Evolutionary conservation across 2,797 vertebrate species (phyloP).

Genomic region (Choloepus didactylus): DNA sequence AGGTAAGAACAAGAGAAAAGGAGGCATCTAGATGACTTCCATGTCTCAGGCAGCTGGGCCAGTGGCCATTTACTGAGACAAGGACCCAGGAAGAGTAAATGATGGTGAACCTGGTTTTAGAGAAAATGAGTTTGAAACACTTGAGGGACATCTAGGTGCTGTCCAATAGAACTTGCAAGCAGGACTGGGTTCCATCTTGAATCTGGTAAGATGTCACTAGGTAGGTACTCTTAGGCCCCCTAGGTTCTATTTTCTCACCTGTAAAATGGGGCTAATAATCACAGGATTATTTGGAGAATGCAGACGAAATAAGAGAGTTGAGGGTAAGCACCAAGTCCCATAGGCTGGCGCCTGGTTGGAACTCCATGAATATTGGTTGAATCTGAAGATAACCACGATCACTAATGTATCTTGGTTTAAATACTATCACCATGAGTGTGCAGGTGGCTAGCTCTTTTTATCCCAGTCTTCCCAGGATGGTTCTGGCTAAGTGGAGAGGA

Average conservation of each 20-base stretch:
- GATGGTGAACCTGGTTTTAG: background rate
- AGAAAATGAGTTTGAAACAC: background rate
- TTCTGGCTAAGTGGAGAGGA: background rate
- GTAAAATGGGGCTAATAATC: background rate
- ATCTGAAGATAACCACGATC: background rate
- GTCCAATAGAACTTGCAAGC: background rate
- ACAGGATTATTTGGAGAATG: background rate
- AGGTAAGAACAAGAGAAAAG: background rate
- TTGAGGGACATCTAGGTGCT: background rate
- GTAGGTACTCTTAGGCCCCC: background rate
- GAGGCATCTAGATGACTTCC: background rate
- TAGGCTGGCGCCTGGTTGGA: background rate
- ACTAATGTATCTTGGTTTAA: background rate
- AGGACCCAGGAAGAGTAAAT: background rate
- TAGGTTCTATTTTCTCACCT: background rate
- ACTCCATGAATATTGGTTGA: background rate
- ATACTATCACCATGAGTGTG: background rate
- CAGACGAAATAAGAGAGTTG: rapidly evolving
- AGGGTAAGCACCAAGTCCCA: background rate
- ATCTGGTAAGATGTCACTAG: background rate
- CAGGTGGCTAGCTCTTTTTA: background rate
- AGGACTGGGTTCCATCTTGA: background rate
- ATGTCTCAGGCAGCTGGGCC: background rate
- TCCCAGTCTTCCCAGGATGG: background rate
- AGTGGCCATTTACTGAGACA: background rate